Evolutionary conservation across 2,888 invertebrate species (phyloP), one percentile per base, ranked within the genome.

Genomic region (Phorcus lineatus): DNA sequence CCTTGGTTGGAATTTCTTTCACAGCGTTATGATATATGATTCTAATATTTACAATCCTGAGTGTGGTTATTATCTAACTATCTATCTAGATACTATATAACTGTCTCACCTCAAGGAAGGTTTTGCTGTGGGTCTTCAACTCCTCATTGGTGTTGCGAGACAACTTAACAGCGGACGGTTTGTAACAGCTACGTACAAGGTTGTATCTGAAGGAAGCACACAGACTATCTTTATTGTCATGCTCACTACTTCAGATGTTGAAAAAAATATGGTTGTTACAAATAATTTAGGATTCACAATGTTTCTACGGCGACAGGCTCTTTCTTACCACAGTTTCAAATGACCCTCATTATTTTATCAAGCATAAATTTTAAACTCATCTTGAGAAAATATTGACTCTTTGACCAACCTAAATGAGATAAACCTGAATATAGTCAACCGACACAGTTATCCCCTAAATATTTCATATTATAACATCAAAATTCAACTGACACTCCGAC

Each of bases 401-500:
- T 2, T 55, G 11, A 55, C 22, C 7, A 55, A 55, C n/a, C 19
- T 19, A 1, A n/a, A n/a, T 55, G 7, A 9, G 55, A 19, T 16
- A 55, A 22, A 55, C 7, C 19, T 6, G 19, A 4, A 11, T 6
- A 55, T 4, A 36, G 36, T 36, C 2, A 36, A 36, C 4, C 2
- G 7, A 36, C n/a, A 36, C 2, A 36, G 7, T 4, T 36, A 36
- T 36, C 36, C 36, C 7, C 36, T 36, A 36, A 7, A 4, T 28
- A 62, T 24, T n/a, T 16, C 24, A 62, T 24, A 22, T 22, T 17
- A 62, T 22, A 11, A 47, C 9, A 11, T 47, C 47, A 47, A 47
- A 47, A 22, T 7, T 40, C 13, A 55, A 91, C 92, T 90, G 95
- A 96, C 86, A 96, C 94, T 84, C 95, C 95, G 47, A 95, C 95